These are phyloP conservation scores for Marmota flaviventris DNA, from an alignment of 2,113 vertebrate genomes.

Conservation along the genomic window DNA sequence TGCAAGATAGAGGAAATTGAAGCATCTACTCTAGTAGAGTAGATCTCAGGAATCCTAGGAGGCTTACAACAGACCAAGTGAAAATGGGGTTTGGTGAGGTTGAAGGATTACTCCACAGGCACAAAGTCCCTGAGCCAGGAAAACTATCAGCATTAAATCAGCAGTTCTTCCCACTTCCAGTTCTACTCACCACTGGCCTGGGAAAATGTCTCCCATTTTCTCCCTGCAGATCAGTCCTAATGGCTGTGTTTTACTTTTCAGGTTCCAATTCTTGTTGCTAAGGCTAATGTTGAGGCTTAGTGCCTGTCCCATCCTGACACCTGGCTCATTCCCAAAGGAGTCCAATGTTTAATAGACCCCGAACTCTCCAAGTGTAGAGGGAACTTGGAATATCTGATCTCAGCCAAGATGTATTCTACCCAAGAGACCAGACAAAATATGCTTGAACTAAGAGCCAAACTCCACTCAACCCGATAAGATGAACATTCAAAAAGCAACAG, in stretches of 20 bases:
- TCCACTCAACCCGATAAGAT: neutral
- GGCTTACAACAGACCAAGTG: neutral
- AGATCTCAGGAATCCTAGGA: neutral
- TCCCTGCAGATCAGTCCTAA: neutral
- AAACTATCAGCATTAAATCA: neutral
- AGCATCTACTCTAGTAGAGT: neutral
- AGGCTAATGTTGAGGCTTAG: neutral
- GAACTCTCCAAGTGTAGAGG: neutral
- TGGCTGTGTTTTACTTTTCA: constrained; percentile 1
- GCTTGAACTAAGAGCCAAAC: neutral
- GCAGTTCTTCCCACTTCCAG: neutral
- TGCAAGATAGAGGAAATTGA: too few species aligned
- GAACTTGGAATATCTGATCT: neutral
- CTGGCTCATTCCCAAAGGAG: neutral
- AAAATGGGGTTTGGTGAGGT: neutral
- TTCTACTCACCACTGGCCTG: neutral
- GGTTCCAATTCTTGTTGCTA: neutral
- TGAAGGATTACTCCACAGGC: neutral
- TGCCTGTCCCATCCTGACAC: neutral
- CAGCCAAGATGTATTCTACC: neutral
- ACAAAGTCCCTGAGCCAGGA: neutral
- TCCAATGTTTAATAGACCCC: neutral
- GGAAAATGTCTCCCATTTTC: neutral
- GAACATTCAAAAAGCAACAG: neutral
- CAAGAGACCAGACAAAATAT: fast-evolving